Base-by-base conservation (phyloP, 1,140 invertebrate genomes). In the Reticulitermes speratus region DNA sequence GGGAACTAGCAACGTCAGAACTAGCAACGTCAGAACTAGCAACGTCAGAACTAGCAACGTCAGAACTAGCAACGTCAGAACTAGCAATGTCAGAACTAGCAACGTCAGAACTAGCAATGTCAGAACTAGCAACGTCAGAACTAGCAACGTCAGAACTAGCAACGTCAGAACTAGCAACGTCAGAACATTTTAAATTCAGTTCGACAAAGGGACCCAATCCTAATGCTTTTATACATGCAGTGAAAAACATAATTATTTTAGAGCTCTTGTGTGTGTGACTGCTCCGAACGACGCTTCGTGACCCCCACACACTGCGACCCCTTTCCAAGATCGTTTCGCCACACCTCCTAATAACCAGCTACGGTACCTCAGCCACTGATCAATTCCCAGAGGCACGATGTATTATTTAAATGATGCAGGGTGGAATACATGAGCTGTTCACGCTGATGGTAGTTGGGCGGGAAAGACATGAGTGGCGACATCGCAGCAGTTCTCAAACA, bases 321-420 rank as follows among this genome's bases (percentile, higher is more conserved):
- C 14, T 75, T 30, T 75, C 65, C 65, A 75, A 75, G 25, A 75
- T 30, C 65, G 14, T 75, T 75, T 75, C 65, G 65, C n/a, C 65
- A 75, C 65, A n/a, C 65, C 65, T 75, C 65, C 65, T 75, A 75
- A 75, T 75, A 75, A 75, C 25, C 65, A 30, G 65, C 65, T 75
- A 75, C 65, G 65, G 8, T 30, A 14, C n/a, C 65, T 11, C 25
- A 75, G 1, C 65, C 65, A 75, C 65, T 75, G 65, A 75, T 75
- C 65, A 75, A 75, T 75, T 75, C n/a, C 65, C 65, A 30, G 65
- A n/a, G 0, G 65, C n/a, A 75, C 16, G 65, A 12, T 75, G n/a
- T 75, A 75, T 75, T 75, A 75, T 75, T 75, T 75, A 75, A 75
- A 75, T 75, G 65, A 75, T 75, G 65, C n/a, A 9, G 65, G 65